Percentiles rank a stretch among this genome's conserved stretches.
phyloP scores from a whole-genome alignment of 2,797 vertebrate genomes.

The Pterois miles region DNA sequence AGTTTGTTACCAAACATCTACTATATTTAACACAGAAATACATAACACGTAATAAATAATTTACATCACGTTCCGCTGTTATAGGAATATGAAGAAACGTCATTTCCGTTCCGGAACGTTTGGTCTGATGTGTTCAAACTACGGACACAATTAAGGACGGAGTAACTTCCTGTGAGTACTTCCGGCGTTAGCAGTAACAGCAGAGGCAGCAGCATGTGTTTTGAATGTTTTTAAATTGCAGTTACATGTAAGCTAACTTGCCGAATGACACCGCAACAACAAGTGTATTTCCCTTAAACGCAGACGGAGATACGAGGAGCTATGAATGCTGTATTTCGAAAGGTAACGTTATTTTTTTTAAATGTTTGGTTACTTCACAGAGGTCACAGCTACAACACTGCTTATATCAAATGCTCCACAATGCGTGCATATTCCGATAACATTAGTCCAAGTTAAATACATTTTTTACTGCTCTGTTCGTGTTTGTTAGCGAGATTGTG shows the following conservation, averaged over 20 bases:
- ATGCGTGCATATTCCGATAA: neutral
- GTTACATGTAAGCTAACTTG: neutral
- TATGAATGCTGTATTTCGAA: slow-evolving; percentile 60
- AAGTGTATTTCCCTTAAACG: neutral
- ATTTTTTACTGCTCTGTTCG: neutral
- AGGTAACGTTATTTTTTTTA: slow-evolving; percentile 32
- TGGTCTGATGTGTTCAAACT: fast-evolving
- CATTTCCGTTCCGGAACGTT: slow-evolving; percentile 9
- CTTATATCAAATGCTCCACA: too few species aligned
- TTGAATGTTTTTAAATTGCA: neutral
- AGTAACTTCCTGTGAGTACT: neutral
- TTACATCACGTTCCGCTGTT: neutral
- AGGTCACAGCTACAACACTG: slow-evolving; percentile 44
- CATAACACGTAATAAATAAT: neutral
- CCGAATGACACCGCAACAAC: fast-evolving
- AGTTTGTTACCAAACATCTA: neutral
- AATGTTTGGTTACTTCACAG: neutral
- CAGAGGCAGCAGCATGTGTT: neutral
- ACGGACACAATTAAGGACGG: slow-evolving; percentile 11
- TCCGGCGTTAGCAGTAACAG: neutral
- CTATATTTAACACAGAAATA: neutral
- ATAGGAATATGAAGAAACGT: neutral
- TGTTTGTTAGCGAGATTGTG: neutral
- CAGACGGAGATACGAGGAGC: neutral
- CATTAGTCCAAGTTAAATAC: neutral